Evolutionary conservation across 53 echinoderm and acorn worm species (phyloP).

Genomic region (Henricia sp.): DNA sequence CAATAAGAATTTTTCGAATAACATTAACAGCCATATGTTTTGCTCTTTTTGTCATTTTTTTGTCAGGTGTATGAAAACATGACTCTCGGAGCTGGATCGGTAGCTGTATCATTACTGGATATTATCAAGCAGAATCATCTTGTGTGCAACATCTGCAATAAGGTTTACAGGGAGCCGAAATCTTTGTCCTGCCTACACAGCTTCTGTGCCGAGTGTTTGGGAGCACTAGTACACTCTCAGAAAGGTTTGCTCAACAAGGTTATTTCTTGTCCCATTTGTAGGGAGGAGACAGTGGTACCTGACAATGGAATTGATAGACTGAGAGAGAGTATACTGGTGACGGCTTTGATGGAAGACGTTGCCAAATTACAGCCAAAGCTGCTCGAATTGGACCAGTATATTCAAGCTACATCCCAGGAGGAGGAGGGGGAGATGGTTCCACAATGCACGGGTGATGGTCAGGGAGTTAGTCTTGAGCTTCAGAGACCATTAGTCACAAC

Average conservation of each 20-base stretch:
- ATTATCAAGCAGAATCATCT: neutral
- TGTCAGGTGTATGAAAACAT: neutral
- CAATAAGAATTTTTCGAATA: too few relatives aligned
- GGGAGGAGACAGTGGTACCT: neutral
- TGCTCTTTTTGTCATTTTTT: neutral
- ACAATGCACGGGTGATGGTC: neutral
- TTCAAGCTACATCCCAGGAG: neutral
- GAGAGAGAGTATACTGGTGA: neutral
- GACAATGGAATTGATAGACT: neutral
- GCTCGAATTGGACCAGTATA: neutral
- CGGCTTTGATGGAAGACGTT: conserved; percentile 15
- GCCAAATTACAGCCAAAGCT: neutral
- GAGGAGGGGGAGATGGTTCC: neutral
- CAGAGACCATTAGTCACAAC: neutral
- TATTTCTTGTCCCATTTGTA: conserved; percentile 12
- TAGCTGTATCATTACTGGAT: neutral
- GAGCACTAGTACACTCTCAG: neutral
- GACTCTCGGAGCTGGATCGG: neutral
- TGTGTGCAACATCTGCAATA: conserved; percentile 33
- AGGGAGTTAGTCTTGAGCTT: neutral
- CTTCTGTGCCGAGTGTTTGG: conserved; percentile 21
- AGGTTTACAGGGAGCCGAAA: conserved; percentile 15
- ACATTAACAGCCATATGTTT: too few relatives aligned
- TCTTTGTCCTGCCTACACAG: conserved; percentile 22
- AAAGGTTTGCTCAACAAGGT: neutral